Base-by-base conservation (phyloP, 2,113 vertebrate species). In the Mungos mungo region DNA sequence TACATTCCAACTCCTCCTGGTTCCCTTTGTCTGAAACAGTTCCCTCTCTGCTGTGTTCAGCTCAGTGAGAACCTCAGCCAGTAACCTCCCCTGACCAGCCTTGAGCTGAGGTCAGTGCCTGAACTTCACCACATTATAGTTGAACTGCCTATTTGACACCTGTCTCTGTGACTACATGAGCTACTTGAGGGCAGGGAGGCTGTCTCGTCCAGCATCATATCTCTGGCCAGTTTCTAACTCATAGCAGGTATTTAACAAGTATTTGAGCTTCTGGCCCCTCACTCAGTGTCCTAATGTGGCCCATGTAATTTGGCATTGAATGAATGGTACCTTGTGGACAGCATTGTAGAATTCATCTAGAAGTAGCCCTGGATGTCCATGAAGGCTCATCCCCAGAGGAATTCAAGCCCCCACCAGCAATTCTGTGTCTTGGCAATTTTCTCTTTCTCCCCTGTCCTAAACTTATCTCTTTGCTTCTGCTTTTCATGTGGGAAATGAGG, bases 301-400 rank as follows among this genome's bases (percentile, higher is more conserved):
- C 76, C 71, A 0, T 2, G 3, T 27, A 11, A 29, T 29, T 4
- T 21, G 27, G 23, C 45, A 29, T 6, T 45, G 21, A 15, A 18
- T 45, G 21, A 15, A 18, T 0, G 41, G 71, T 57, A 21, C 16
- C 65, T 72, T 9, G 60, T 7, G 2, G 41, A 38, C 47, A n/a
- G 45, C 31, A 7, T 19, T 11, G 1, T 1, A 14, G 89, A 69
- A 45, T 7, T 60, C 71, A 18, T 2, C 1, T 6, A 3, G 1
- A 21, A 1, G 18, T 41, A 47, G 11, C 41, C 11, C 35, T 0
- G 2, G 0, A 33, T n/a, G n/a, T 79, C 60, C 41, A 1, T 2
- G 1, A 3, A 38, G 63, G 18, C 35, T 76, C 54, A 0, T 8
- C 33, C 54, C 80, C 2, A 38, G 7, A 6, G 15, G 25, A 41